Evolutionary conservation across 1,140 invertebrate genomes (phyloP).

Genomic region (silkworm (Bombyx mori)): ASM3026992v2 NC_085130.1:11876501-11877000

Average conservation of each 20-base stretch:
- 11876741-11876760: constrained; percentile 5
- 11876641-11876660: constrained; percentile 45
- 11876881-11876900: constrained; percentile 7
- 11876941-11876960: constrained; percentile 17
- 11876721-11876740: constrained; percentile 13
- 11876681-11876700: constrained; percentile 10
- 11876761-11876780: constrained; percentile 15
- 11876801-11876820: constrained; percentile 14
- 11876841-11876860: constrained; percentile 9
- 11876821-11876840: constrained; percentile 14
- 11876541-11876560: constrained; percentile 6
- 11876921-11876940: constrained; percentile 17
- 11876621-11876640: constrained; percentile 40
- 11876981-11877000: constrained; percentile 22
- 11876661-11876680: constrained; percentile 40
- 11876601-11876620: constrained; percentile 34
- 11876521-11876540: not conserved
- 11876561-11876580: constrained; percentile 14
- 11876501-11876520: constrained; percentile 1
- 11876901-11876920: constrained; percentile 20
- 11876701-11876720: constrained; percentile 26
- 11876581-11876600: constrained; percentile 18
- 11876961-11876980: constrained; percentile 20
- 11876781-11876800: constrained; percentile 23
- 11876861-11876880: constrained; percentile 18